phyloP scores from a whole-genome alignment of 92 coral and sea anemone species.

The Palythoa caribaeorum region DNA sequence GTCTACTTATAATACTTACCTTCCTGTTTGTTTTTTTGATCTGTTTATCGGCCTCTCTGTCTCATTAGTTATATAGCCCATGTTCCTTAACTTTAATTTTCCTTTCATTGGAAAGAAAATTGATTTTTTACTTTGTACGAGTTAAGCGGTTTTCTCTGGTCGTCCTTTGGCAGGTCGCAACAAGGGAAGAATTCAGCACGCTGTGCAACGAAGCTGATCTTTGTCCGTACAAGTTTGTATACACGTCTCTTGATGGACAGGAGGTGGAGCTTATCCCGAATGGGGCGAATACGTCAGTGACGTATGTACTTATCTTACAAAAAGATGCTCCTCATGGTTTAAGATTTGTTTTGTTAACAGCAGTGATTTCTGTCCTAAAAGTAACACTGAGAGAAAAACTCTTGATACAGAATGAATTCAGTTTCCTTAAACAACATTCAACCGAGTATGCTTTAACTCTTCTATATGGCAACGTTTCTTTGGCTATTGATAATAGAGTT shows the following conservation, averaged over 20 bases:
- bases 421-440: not conserved
- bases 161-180: conserved; percentile 66
- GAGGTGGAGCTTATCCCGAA: conserved; percentile 86
- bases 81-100: not conserved
- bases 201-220: conserved; percentile 96
- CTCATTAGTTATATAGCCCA: no score
- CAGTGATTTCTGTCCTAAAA: no score
- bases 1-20: not conserved
- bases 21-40: not conserved
- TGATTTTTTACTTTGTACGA: not conserved
- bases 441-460: not conserved
- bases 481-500: not conserved
- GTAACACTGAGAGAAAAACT: no score
- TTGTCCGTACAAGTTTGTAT: conserved; percentile 91
- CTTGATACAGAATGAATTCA: not conserved
- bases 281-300: conserved; percentile 82
- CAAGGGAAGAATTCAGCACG: conserved; percentile 87
- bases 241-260: conserved; percentile 93
- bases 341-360: no score
- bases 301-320: conserved; percentile 66
- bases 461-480: not conserved
- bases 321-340: no score
- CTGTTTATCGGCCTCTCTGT: not conserved
- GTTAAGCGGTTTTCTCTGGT: not conserved
- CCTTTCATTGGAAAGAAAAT: not conserved